Evolutionary conservation across 2,797 vertebrate genomes (phyloP), one percentile per base, ranked within the genome.

Genomic region (Poecilia picta): DNA sequence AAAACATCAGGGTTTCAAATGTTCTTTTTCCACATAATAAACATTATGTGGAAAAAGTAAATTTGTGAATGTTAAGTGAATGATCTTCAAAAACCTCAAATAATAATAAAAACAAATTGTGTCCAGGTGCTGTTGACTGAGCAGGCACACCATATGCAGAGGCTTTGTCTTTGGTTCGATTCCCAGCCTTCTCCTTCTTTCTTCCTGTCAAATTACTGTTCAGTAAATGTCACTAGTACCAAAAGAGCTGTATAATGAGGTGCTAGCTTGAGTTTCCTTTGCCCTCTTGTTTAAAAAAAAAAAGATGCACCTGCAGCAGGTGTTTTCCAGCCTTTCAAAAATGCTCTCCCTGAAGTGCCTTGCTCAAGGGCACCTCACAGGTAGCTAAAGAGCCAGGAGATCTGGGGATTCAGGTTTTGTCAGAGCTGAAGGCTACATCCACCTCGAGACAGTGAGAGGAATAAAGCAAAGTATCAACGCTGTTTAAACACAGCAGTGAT

Each of bases 291-390:
- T 70, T 43, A 51, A 16, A 13, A 46, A 46, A 23, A 41, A 68
- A 70, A 25, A 82, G 78, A 86, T 83, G 86, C 76, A 77, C 87
- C 79, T 74, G 83, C 83, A 87, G 90, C 83, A 79, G 87, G 85
- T 90, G 87, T 73, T 88, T 83, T 70, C 74, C 49, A n/a, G 82
- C 76, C 83, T 87, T 85, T 89, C 72, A 62, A 85, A 85, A 79
- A 76, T 46, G 16, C 81, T 57, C 74, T 80, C 46, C 68, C 85
- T 84, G 77, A 84, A 87, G 79, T 87, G 81, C 70, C 79, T 81
- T 83, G 83, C 90, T 91, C 84, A 87, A 85, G 89, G 89, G 86
- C 81, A 73, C 73, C 28, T 78, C 64, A 6, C 43, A 59, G 57
- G 73, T 73, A 55, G 73, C 66, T 86, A 47, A 5, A 12, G 4